Base-by-base conservation (phyloP, 2,113 vertebrate genomes). In the Leucopsar rothschildi region DNA sequence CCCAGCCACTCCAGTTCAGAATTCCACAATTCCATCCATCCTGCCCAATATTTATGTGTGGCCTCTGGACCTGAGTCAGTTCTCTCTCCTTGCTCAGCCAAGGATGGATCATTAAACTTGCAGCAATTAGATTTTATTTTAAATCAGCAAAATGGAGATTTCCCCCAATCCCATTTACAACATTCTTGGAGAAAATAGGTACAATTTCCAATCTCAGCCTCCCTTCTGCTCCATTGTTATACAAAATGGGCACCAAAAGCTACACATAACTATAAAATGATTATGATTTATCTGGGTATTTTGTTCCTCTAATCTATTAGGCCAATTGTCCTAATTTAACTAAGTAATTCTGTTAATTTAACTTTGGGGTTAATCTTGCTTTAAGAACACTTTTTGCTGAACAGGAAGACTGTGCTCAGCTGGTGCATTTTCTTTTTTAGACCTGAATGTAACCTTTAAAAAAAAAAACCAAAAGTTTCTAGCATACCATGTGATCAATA, bases 401-500 rank as follows among this genome's bases (percentile, higher is more conserved):
- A 86, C 73, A 79, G 39, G 52, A 70, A 78, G 66, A 50, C 47
- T 1, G 1, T 19, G 15, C 55, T 90, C 68, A 50, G 12, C 56
- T 83, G 64, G 86, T n/a, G 64, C 60, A 65, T 80, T 92, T 95
- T 57, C 61, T 71, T 86, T 97, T 96, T 80, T 6, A 97, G 89
- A 95, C 82, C 86, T 90, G 92, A 97, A 71, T 75, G 53, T 94
- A 97, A 96, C 84, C 85, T 96, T 96, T 85, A 11, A 1, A 35
- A 82, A 85, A 76, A 60, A 15, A 12, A 72, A 68, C 45, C 76
- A 95, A 96, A 97, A 97, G 88, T 97, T 98, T 97, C 92, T 92
- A 92, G 91, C 69, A 44, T 20, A 87, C 96, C 97, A 97, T 94
- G 94, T 98, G 98, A 98, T 97, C 97, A 95, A 97, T 96, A 97